phyloP scores from a whole-genome alignment of 2,797 vertebrate species.

The Saxicola maurus region DNA sequence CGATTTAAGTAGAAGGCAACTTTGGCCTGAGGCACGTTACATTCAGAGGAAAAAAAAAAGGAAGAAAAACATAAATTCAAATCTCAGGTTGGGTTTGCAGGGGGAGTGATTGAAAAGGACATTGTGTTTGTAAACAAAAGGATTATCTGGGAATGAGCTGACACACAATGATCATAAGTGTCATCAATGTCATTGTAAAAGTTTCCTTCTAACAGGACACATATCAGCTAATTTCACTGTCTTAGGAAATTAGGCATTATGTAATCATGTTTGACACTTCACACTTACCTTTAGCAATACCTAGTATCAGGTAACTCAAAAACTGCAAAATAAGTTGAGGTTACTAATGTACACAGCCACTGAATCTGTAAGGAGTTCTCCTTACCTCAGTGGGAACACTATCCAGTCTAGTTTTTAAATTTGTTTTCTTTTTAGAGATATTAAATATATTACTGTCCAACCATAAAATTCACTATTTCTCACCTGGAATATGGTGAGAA shows the following conservation, averaged over 20 bases:
- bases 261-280: neutral
- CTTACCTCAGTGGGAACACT: neutral
- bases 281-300: constrained; percentile 18
- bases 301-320: neutral
- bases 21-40: neutral
- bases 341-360: neutral
- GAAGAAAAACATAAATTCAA: neutral
- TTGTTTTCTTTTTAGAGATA: neutral
- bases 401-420: neutral
- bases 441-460: neutral
- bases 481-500: neutral
- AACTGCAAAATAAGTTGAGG: neutral
- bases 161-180: neutral
- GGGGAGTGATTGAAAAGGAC: neutral
- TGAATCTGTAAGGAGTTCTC: neutral
- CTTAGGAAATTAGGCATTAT: neutral
- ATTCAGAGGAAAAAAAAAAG: neutral
- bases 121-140: constrained; percentile 33
- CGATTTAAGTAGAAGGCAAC: neutral
- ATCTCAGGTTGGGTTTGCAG: neutral
- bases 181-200: neutral
- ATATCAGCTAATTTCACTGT: neutral
- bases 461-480: neutral
- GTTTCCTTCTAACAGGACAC: neutral
- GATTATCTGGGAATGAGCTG: constrained; percentile 5